Evolutionary conservation across 2,797 vertebrate genomes (phyloP), one percentile per base, ranked within the genome.

Genomic region (Nyctibius grandis): DNA sequence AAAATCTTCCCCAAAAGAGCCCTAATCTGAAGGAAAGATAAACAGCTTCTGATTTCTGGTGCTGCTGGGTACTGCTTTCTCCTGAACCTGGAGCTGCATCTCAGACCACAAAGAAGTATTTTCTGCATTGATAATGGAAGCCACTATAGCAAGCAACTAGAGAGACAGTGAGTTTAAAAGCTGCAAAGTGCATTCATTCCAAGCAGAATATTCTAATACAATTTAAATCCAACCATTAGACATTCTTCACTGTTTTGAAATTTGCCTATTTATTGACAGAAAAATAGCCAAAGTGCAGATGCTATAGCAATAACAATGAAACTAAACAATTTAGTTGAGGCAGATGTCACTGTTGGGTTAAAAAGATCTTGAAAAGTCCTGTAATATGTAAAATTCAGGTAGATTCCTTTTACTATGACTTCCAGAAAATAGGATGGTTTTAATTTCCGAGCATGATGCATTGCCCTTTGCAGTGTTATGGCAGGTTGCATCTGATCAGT

Each of bases 401-500:
- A 85, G 22, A 61, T 63, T 80, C 19, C 51, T 91, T 88, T 85
- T 73, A 79, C 23, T 91, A 44, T 5, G 4, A 56, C n/a, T 95
- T 96, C 54, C 59, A 87, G 74, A 73, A 86, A 94, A 76, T 25
- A 93, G 9, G 50, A 51, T n/a, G 40, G 29, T 85, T 94, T 94
- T 85, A 93, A 95, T 96, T 96, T 85, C 65, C 3, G 12, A 75
- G 56, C 47, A 61, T 85, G 70, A 94, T 94, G 33, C 85, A 82
- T 92, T 91, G 91, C 65, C 88, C 82, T 96, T 68, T 85, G 67
- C 89, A 88, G 59, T 65, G 40, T 72, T 92, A 85, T 79, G 83
- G 84, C 78, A 96, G 85, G 86, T 85, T 96, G 89, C 95, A 94
- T 86, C 94, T 96, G 85, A 97, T 93, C 94, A 94, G 83, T 96